Evolutionary conservation across 2,888 invertebrate species (phyloP).

Genomic region (Minunthozetes semirufus): DNA sequence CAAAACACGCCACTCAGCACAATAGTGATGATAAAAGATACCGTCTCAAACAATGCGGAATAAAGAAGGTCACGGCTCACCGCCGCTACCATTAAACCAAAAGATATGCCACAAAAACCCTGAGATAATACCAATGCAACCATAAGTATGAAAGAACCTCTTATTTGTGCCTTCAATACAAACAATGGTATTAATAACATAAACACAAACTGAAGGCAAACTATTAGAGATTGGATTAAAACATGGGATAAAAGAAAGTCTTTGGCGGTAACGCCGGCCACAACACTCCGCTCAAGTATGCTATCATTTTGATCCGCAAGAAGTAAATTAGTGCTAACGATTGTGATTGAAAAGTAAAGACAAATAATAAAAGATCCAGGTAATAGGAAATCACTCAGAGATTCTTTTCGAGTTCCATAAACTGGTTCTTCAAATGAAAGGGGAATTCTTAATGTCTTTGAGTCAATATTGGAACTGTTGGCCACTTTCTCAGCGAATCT

Average conservation of each 20-base stretch:
- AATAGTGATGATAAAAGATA: conserved; percentile 56
- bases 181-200: conserved; percentile 84
- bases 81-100: conserved; percentile 88
- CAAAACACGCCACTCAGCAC: conserved; percentile 70
- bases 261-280: conserved; percentile 80
- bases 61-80: conserved; percentile 85
- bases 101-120: conserved; percentile 92
- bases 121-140: conserved; percentile 76
- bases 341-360: conserved; percentile 91
- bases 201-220: conserved; percentile 77
- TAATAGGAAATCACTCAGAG: conserved; percentile 90
- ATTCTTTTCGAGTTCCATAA: conserved; percentile 57
- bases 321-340: conserved; percentile 79
- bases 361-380: conserved; percentile 78
- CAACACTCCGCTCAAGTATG: conserved; percentile 81
- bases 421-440: conserved; percentile 23
- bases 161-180: conserved; percentile 79
- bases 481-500: conserved; percentile 3
- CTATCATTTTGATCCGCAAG: conserved; percentile 87
- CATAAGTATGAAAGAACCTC: conserved; percentile 78
- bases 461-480: neutral
- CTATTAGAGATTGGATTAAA: conserved; percentile 85
- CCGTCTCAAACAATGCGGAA: conserved; percentile 61
- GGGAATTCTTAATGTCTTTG: neutral
- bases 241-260: conserved; percentile 91